Evolutionary conservation across 2,113 vertebrate genomes (phyloP).

Genomic region (Manacus vitellinus): DNA sequence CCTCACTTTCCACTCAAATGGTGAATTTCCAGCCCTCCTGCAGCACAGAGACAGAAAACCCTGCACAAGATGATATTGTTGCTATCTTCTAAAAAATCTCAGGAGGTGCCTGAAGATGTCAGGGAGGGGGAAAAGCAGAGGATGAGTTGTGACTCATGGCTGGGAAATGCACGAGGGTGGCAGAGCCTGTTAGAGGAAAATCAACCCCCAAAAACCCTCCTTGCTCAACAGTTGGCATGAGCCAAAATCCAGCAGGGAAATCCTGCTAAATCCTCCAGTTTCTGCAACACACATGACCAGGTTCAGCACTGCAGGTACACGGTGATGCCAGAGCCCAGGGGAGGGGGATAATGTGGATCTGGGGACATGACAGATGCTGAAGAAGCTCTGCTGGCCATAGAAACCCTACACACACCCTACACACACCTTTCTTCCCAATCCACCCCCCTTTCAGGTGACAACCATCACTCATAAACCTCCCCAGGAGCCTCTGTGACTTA

Average conservation of each 20-base stretch:
- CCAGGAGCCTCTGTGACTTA: background rate
- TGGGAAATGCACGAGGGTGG: background rate
- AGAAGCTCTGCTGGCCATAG: background rate
- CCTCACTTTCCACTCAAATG: background rate
- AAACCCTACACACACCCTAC: background rate
- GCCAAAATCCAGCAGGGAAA: background rate
- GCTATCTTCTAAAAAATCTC: background rate
- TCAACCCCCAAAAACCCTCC: background rate
- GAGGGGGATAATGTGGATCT: accelerated
- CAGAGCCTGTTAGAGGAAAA: background rate
- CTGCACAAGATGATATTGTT: background rate
- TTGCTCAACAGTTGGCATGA: background rate
- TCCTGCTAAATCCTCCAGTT: background rate
- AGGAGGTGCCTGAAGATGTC: background rate
- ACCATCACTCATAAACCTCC: background rate
- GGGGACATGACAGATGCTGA: background rate
- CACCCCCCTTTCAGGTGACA: background rate
- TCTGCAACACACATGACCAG: background rate
- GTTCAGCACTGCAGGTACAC: accelerated
- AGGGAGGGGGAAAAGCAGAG: background rate
- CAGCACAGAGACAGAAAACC: background rate
- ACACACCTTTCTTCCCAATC: background rate
- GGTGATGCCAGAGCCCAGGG: accelerated
- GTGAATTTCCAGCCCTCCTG: background rate
- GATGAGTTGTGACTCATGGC: constrained; percentile 8